phyloP scores from a whole-genome alignment of 2,888 invertebrate genomes.

The Drosophila yooni region DNA sequence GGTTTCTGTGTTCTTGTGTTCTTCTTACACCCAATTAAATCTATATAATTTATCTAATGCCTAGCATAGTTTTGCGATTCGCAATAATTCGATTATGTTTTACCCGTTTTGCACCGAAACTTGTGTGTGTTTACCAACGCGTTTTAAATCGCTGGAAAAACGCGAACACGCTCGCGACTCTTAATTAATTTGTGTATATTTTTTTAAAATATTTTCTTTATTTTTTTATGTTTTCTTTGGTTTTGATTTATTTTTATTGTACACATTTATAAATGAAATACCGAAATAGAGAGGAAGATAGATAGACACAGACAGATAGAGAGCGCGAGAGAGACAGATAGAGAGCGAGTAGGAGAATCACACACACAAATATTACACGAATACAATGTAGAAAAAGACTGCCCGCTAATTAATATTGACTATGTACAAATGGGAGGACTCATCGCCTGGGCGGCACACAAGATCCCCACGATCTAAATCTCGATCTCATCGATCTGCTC shows the following conservation, averaged over 20 bases:
- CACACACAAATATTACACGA: conserved; percentile 21
- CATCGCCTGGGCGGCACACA: conserved; percentile 45
- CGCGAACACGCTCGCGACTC: conserved; percentile 18
- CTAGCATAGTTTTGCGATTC: conserved; percentile 61
- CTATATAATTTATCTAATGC: conserved; percentile 71
- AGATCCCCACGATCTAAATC: conserved; percentile 52
- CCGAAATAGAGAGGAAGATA: conserved; percentile 26
- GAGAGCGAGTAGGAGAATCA: conserved; percentile 12
- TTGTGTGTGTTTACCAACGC: conserved; percentile 67
- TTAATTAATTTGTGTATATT: conserved; percentile 21
- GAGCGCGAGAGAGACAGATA: conserved; percentile 4
- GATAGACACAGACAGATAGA: conserved; percentile 18
- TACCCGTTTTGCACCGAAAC: conserved; percentile 83
- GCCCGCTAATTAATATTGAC: conserved; percentile 43
- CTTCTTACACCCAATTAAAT: conserved; percentile 56
- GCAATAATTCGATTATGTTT: conserved; percentile 62
- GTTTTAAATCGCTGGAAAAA: conserved; percentile 22
- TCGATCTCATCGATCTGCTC: conserved; percentile 48
- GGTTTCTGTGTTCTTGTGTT: conserved; percentile 15
- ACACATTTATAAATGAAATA: conserved; percentile 32
- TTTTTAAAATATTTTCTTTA: not conserved
- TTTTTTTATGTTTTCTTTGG: conserved; percentile 5
- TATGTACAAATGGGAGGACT: conserved; percentile 52
- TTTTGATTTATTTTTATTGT: conserved; percentile 26
- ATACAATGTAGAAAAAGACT: conserved; percentile 37